Evolutionary conservation across 2,113 vertebrate species (phyloP), one percentile per base, ranked within the genome.

Genomic region (Bagarius yarrelli): DNA sequence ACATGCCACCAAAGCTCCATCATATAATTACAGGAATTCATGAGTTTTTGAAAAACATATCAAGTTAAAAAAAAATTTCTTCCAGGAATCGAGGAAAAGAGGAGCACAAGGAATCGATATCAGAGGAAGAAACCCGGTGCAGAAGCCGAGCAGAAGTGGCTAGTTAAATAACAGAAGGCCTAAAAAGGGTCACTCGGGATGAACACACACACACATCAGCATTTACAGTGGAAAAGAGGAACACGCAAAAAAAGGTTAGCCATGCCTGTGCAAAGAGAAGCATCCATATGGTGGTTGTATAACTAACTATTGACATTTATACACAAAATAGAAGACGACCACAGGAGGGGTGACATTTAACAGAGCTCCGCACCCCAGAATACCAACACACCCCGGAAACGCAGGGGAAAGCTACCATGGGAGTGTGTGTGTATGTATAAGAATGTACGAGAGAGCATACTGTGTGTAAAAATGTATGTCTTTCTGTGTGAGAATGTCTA

Each of bases 291-390:
- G 86, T 90, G 83, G 83, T 87, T 88, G 87, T 88, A 91, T 83
- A 83, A 86, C 84, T 88, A 75, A 89, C 91, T 92, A 92, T 92
- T 93, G 92, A 93, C 90, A 89, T 15, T 88, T 89, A 89, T 83
- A 89, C 89, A 89, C 85, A 89, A 91, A 89, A 91, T 88, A 88
- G 86, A 80, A 83, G 83, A 67, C 12, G 64, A 84, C 87, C 93
- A 82, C 74, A 71, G 18, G 93, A 91, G 92, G 91, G 85, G 57
- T 93, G 92, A 91, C 93, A 93, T 93, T 93, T 93, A 85, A 89
- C 69, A 61, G 23, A 83, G 63, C 81, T 79, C 76, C 71, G 83
- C 85, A 34, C 83, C 74, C 81, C 76, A 69, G 83, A 92, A 87
- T 91, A 89, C 91, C 89, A 92, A 93, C 91, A 90, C 91, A 90